Evolutionary conservation across 2,888 invertebrate genomes (phyloP), one percentile per base, ranked within the genome.

Genomic region (Hirtodrosophila duncani): DNA sequence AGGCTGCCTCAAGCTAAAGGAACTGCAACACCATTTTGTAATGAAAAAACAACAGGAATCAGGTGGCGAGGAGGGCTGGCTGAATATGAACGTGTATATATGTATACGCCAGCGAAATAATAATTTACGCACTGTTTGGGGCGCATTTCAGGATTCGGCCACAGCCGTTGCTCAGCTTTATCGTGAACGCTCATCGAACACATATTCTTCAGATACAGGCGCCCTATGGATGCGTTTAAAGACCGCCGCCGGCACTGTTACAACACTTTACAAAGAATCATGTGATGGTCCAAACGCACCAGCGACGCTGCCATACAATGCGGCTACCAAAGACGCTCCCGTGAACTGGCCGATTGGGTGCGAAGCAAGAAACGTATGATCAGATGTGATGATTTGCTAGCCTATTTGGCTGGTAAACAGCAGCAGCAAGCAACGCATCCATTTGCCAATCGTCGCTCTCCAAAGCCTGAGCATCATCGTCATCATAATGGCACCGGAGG

Each of bases 211-310:
- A 31, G 89, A 89, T 72, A 91, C 91, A 66, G 91, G 90, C 58
- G 89, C 91, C 56, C 86, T 92, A 53, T 93, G 93, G 93, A 85
- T 92, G 83, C 92, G 93, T 71, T 93, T 93, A 87, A 93, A 93
- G 87, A 92, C 92, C 74, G 93, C 93, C 75, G 93, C 93, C 71
- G 92, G 92, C 50, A 92, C 92, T 64, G 92, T 93, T 65, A 93
- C 93, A 60, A 89, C 91, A 46, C 88, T 93, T 63, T 93, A 93
- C 86, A 93, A 92, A 93, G 94, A 93, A 87, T 92, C 93, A 45
- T 89, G 91, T 81, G 93, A 93, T 80, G 90, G 91, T 61, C 88
- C 72, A 89, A 91, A 77, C 89, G 91, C 77, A 90, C 91, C 68
- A 90, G 90, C 74, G 93, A 94, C 68, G 83, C 92, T 72, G 93